A percentile compares a stretch with the other conserved stretches of the same genome.
These are phyloP conservation scores for Notolepis coatsorum DNA, from an alignment of 2,797 vertebrate genomes.

Conservation along the genomic window DNA sequence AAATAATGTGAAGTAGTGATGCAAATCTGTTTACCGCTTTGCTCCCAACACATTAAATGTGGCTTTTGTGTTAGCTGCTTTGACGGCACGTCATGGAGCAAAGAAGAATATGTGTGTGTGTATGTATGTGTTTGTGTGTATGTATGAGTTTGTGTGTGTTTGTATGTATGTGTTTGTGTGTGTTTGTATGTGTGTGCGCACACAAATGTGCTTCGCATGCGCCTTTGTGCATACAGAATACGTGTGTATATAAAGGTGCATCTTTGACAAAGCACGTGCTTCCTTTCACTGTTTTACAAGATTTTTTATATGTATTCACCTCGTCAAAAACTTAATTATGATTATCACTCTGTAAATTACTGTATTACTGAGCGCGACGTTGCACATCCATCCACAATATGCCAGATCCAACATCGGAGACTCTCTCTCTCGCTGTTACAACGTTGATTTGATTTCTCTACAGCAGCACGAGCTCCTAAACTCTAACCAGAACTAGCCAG, in stretches of 20 bases:
- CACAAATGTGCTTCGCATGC: slow-evolving; percentile 47
- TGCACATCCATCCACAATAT: no score
- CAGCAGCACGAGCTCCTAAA: slow-evolving; percentile 27
- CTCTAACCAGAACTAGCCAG: no score
- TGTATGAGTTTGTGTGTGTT: slow-evolving; percentile 21
- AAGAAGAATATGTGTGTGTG: slow-evolving; percentile 34
- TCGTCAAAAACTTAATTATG: slow-evolving; percentile 38
- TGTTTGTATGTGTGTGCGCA: slow-evolving; percentile 12
- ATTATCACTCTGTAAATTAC: slow-evolving; percentile 30
- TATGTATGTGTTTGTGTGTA: slow-evolving; percentile 11
- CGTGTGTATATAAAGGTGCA: background rate
- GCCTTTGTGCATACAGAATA: slow-evolving; percentile 27
- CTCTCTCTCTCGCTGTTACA: slow-evolving; percentile 16
- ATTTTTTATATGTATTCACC: slow-evolving; percentile 44
- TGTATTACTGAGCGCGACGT: background rate
- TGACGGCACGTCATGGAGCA: slow-evolving; percentile 74
- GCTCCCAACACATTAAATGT: slow-evolving; percentile 77
- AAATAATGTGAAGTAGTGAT: slow-evolving; percentile 82
- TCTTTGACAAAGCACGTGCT: slow-evolving; percentile 45
- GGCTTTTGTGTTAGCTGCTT: slow-evolving; percentile 77
- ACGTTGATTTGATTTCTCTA: slow-evolving; percentile 23
- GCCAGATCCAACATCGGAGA: background rate
- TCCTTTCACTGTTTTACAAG: slow-evolving; percentile 49
- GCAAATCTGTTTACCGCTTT: slow-evolving; percentile 85
- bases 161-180: slow-evolving; percentile 43